A percentile compares a stretch with the other conserved stretches of the same genome.
Evolutionary conservation across 2,113 vertebrate species (phyloP).

Genomic region (Entelurus aequoreus): DNA sequence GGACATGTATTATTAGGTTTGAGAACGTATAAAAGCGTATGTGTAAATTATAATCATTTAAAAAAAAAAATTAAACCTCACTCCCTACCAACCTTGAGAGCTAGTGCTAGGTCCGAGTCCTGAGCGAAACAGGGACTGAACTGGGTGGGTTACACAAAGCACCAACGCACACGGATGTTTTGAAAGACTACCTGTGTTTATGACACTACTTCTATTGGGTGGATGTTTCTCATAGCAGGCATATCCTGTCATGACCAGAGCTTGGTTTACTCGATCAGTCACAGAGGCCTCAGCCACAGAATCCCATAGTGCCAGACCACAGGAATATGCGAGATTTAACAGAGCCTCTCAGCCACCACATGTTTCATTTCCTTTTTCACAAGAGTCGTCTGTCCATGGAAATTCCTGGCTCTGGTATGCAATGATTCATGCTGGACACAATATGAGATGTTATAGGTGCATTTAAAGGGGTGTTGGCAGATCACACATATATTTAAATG

Average conservation of each 20-base stretch:
- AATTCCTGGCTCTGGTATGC: slow-evolving; percentile 50
- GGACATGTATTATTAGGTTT: too few relatives aligned
- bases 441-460: slow-evolving; percentile 34
- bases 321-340: slow-evolving; percentile 60
- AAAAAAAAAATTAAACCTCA: too few relatives aligned
- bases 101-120: too few relatives aligned
- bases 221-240: slow-evolving; percentile 59
- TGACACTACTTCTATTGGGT: slow-evolving; percentile 40
- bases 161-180: slow-evolving; percentile 4
- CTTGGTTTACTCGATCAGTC: slow-evolving; percentile 46
- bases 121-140: too few relatives aligned
- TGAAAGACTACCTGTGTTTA: slow-evolving; percentile 12
- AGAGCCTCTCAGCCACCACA: slow-evolving; percentile 31
- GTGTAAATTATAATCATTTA: too few relatives aligned
- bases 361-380: slow-evolving; percentile 67
- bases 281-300: slow-evolving; percentile 41
- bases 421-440: slow-evolving; percentile 50
- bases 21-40: too few relatives aligned
- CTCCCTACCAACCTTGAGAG: too few relatives aligned
- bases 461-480: slow-evolving; percentile 39
- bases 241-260: slow-evolving; percentile 65
- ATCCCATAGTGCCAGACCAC: slow-evolving; percentile 53
- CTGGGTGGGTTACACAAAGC: too few relatives aligned
- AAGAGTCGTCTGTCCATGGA: slow-evolving; percentile 47
- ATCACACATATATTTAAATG: slow-evolving; percentile 36